Base-by-base conservation (phyloP, 2,113 vertebrate genomes). In the Corythaixoides concolor region DNA sequence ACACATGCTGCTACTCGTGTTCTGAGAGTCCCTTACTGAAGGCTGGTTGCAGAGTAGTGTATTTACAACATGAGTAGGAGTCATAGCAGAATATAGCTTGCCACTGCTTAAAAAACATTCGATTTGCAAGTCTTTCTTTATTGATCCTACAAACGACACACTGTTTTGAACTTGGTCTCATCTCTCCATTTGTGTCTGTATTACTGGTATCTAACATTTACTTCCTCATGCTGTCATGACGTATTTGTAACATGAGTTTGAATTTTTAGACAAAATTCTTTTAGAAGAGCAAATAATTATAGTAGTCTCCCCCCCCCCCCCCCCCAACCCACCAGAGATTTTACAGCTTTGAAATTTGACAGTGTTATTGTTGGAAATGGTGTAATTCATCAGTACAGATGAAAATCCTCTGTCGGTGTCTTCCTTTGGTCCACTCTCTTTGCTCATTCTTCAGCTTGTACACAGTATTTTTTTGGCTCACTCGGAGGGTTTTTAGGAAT, bases 211-310 rank as follows among this genome's bases (percentile, higher is more conserved):
- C 62, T 73, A 62, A 58, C 14, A 35, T 60, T 73, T 62, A 10
- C 33, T 74, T 77, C 41, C 20, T 23, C 3, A 0, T 7, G 17
- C 50, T 37, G 37, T 49, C 53, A 9, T 1, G 3, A 28, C 19
- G 3, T 26, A 14, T 64, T 77, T 63, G 27, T 60, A 60, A 33
- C 5, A 3, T 11, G 9, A 2, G 21, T 89, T 91, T 35, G 41
- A 26, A 33, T 60, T 83, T 23, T 75, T 64, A 62, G 33, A 43
- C n/a, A 70, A 73, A 74, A n/a, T 6, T 75, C 13, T 16, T 49
- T 60, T 52, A 75, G 59, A 85, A 76, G 7, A 69, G 5, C 8
- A 88, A 77, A 58, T 53, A 47, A 89, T 79, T 39, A 23, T 24
- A 41, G 43, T 39, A 18, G n/a, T n/a, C n/a, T n/a, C n/a, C n/a